Evolutionary conservation across 2,888 invertebrate genomes (phyloP).

Genomic region (Platycheirus rosarum): DNA sequence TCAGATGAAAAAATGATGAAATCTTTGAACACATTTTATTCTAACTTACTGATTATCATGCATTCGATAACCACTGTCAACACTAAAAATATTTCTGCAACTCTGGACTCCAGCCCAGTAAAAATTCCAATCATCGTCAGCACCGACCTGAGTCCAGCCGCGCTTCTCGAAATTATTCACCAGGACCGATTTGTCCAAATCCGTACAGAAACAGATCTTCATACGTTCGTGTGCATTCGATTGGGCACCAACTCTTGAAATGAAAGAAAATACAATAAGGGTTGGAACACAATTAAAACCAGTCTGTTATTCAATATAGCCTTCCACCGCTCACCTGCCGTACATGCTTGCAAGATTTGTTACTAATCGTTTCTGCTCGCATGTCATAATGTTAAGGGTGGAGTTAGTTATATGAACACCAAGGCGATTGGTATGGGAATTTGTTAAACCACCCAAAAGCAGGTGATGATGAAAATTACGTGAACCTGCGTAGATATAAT

Average conservation of each 20-base stretch:
- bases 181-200: constrained; percentile 95
- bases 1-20: background rate
- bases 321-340: constrained; percentile 79
- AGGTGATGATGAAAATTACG: constrained; percentile 40
- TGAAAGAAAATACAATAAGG: constrained; percentile 30
- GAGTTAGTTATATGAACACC: background rate
- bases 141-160: constrained; percentile 91
- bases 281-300: constrained; percentile 9
- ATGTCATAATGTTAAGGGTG: constrained; percentile 49
- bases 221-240: constrained; percentile 77
- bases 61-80: constrained; percentile 95
- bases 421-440: constrained; percentile 23
- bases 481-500: constrained; percentile 36
- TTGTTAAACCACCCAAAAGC: constrained; percentile 9
- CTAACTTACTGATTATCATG: constrained; percentile 91
- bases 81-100: constrained; percentile 95
- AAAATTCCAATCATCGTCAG: constrained; percentile 97
- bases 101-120: constrained; percentile 97
- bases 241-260: constrained; percentile 75
- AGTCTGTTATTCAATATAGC: constrained; percentile 17
- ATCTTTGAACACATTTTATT: background rate
- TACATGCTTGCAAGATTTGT: constrained; percentile 82
- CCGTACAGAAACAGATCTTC: constrained; percentile 81
- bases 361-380: constrained; percentile 76
- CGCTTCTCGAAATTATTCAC: constrained; percentile 95